Conservation (phyloP, 2,797 vertebrate genomes). For the Pseudochirops cupreus region DNA sequence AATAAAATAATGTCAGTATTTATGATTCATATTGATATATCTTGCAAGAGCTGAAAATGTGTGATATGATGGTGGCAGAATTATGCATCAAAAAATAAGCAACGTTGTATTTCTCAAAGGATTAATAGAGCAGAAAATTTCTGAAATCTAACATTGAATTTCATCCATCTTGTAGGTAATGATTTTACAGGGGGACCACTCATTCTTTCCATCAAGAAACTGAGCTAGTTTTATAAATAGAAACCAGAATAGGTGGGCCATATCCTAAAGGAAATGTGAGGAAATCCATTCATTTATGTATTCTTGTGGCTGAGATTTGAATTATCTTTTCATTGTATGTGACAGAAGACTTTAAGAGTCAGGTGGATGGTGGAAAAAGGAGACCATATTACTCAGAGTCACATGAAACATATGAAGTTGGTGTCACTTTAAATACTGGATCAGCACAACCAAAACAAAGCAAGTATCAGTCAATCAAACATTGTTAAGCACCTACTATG, state of each 20-base stretch:
- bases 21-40: not conserved
- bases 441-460: not conserved
- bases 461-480: not conserved
- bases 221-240: not conserved
- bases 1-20: not conserved
- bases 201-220: not conserved
- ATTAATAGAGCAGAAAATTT: not conserved
- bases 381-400: not conserved
- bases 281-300: not conserved
- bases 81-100: not conserved
- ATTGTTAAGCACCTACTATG: not conserved
- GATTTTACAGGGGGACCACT: not conserved
- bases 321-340: not conserved
- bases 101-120: accelerated
- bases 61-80: not conserved
- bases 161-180: not conserved
- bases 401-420: not conserved
- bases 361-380: not conserved
- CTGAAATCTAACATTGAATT: not conserved
- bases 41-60: not conserved
- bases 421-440: not conserved
- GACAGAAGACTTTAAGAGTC: not conserved
- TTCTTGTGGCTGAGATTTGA: not conserved
- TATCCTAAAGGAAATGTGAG: not conserved
- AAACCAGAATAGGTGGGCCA: not conserved